Base-by-base conservation (phyloP, 2,888 invertebrate species). In the Labia minor region DNA sequence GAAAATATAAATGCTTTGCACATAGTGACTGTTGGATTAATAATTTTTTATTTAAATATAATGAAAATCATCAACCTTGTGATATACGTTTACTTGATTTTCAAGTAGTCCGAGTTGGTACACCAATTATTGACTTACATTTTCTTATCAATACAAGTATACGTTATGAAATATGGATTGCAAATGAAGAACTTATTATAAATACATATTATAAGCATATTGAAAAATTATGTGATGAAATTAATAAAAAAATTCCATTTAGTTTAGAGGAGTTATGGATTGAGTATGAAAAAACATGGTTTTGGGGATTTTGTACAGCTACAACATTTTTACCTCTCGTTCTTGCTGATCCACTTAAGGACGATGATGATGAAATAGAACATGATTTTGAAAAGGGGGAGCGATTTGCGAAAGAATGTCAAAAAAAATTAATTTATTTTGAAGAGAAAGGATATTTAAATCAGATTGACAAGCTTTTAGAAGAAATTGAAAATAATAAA, bases 21-120 rank as follows among this genome's bases (percentile, higher is more conserved):
- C 70, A 70, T 37, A 69, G 70, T 3, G 70, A 70, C 62, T 67
- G 61, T 21, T 70, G 69, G 69, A 62, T 70, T 6, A 69, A 69
- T 65, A 70, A 70, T 61, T 67, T 70, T 37, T 37, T 70, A 19
- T 70, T 68, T 19, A 19, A 61, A 19, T 67, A 67, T 19, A 21
- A 67, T 11, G 26, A 62, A 3, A 18, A 65, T 0, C 64, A 64
- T 2, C 61, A 65, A 20, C 62, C 64, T 6, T 21, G 64, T 16
- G 68, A 68, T 1, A 64, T 68, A 3, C 63, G 64, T 16, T 68
- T 70, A 19, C 64, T 70, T 0, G 70, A 70, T 37, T 70, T 69
- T 20, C 70, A 70, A 26, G 37, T 67, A 21, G 19, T 37, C 1
- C 66, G 69, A 11, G 66, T 65, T 26, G 19, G 66, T 0, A 67